Conservation (phyloP, 2,888 invertebrate species). For the Acrocyrtus sp. region DNA sequence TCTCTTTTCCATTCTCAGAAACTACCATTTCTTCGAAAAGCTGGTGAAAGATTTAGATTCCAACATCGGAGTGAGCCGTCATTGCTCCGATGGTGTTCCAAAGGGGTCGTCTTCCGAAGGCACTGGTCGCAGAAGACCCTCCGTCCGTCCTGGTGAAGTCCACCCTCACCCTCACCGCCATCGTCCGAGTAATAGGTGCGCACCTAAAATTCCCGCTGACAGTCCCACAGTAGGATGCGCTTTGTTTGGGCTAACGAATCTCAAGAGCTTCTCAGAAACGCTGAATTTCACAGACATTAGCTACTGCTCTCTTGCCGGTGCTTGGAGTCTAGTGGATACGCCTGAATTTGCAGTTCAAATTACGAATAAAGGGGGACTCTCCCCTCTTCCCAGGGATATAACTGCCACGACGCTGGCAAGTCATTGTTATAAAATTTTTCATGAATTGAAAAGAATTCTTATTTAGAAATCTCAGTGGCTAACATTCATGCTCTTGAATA, state of each 20-base stretch:
- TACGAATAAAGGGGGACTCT: constrained; percentile 62
- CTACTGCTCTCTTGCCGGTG: constrained; percentile 61
- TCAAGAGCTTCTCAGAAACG: constrained; percentile 62
- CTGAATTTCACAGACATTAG: constrained; percentile 57
- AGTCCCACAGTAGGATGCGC: constrained; percentile 59
- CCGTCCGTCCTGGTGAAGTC: constrained; percentile 7
- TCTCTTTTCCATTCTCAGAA: constrained; percentile 50
- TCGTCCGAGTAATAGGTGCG: constrained; percentile 50
- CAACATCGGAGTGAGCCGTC: constrained; percentile 52
- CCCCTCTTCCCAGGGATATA: constrained; percentile 62
- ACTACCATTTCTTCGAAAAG: constrained; percentile 62
- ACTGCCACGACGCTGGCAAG: constrained; percentile 63
- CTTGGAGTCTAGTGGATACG: constrained; percentile 62
- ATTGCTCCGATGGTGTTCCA: constrained; percentile 49
- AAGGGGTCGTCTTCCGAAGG: constrained; percentile 29
- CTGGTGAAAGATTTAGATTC: constrained; percentile 57
- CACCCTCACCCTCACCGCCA: constrained; percentile 11
- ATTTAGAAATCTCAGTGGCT: not conserved
- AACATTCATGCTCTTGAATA: constrained; percentile 1
- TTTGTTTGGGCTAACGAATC: constrained; percentile 62
- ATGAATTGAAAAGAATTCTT: not conserved
- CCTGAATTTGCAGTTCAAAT: constrained; percentile 63
- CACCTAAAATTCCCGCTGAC: constrained; percentile 45
- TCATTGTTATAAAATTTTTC: not conserved
- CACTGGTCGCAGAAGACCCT: constrained; percentile 18